Base-by-base conservation (phyloP, 2,888 invertebrate species). In the Seira ritae region DNA sequence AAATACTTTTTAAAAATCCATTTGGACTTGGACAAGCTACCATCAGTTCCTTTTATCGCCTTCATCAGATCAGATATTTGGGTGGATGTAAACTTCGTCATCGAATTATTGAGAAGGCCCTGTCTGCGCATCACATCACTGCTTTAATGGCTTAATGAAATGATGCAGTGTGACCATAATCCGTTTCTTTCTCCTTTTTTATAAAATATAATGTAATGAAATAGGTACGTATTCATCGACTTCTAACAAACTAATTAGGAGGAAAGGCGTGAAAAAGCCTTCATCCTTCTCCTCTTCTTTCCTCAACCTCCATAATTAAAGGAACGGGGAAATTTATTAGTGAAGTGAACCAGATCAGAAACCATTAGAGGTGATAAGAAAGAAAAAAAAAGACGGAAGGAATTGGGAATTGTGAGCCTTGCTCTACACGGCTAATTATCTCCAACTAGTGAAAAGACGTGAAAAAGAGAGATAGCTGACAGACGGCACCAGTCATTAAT, bases 381-480 rank as follows among this genome's bases (percentile, higher is more conserved):
- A 81, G 84, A 68, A 66, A 66, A 74, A 46, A 66, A 17, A 55
- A 55, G n/a, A 55, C 46, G 12, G 12, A 55, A 6, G 2, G 19
- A n/a, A 55, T 55, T 17, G 12, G 80, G 80, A 83, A 80, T 76
- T 73, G 66, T 31, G 60, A 74, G 73, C 75, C 46, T 76, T 50
- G 72, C 31, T 31, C 66, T 74, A 84, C 86, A 65, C 80, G 83
- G 80, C 86, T 86, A 86, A 86, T 86, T 86, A 85, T 84, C 81
- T 81, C 74, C 65, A 78, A 75, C 24, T 24, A 31, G 68, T 15
- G 24, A 68, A 76, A 55, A 19, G 37, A 31, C 31, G 31, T 31
- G 31, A 74, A 84, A 73, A 86, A 86, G 86, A 85, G 79, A 86
- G 85, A 85, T 85, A 85, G 86, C 86, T 86, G 86, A 84, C 86